Evolutionary conservation across 2,797 vertebrate species (phyloP).

Genomic region (Perodicticus potto): DNA sequence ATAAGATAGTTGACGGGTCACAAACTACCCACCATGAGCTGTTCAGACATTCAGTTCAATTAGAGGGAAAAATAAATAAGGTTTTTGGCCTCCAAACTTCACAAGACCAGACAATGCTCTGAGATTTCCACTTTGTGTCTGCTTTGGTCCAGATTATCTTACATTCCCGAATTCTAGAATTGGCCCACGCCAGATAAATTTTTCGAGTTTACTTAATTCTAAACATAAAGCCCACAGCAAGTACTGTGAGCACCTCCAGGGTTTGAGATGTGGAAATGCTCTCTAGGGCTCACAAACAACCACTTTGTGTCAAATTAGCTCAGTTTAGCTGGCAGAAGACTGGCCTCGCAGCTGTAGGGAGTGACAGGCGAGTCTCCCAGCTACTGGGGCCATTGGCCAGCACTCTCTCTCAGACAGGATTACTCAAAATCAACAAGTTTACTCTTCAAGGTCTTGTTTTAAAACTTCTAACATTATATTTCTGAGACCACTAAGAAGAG

Average conservation of each 20-base stretch:
- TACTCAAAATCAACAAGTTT: not conserved
- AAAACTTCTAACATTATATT: not conserved
- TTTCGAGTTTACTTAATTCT: slow-evolving; percentile 53
- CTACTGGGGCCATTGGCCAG: not conserved
- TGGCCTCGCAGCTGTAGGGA: slow-evolving; percentile 31
- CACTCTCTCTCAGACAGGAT: not conserved
- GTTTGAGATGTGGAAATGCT: not conserved
- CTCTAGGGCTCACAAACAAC: slow-evolving; percentile 33
- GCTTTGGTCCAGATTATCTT: slow-evolving; percentile 46
- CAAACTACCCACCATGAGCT: not conserved
- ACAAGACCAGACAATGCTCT: not conserved
- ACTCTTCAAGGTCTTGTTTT: not conserved
- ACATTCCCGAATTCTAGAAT: slow-evolving; percentile 52
- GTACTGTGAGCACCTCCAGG: not conserved
- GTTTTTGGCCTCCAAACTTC: not conserved
- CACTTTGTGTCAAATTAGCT: not conserved
- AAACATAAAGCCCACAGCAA: slow-evolving; percentile 59
- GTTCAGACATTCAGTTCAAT: not conserved
- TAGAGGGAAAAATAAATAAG: not conserved
- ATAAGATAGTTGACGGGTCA: not conserved
- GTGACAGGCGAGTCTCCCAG: not conserved
- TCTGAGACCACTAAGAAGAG: not conserved
- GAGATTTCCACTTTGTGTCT: slow-evolving; percentile 39
- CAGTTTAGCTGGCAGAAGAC: not conserved
- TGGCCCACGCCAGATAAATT: slow-evolving; percentile 43